Percentiles rank a stretch among this genome's conserved stretches.
Conservation (phyloP, 2,888 invertebrate species). For the Hypena proboscidalis region DNA sequence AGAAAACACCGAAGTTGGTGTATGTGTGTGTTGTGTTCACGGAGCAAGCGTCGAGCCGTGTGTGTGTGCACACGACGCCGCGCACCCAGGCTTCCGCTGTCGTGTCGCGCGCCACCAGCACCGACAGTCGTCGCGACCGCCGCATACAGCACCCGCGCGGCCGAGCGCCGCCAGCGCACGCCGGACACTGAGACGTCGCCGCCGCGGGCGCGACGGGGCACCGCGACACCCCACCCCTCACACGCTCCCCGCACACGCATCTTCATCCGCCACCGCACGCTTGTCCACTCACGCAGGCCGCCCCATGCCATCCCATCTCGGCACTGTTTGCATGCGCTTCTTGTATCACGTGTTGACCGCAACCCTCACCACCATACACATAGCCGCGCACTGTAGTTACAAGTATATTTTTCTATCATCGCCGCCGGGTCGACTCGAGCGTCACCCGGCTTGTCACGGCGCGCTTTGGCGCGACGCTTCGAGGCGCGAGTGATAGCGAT, state of each 20-base stretch:
- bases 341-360: background rate
- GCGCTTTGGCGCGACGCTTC: slow-evolving; percentile 42
- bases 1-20: slow-evolving; percentile 39
- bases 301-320: slow-evolving; percentile 1
- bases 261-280: slow-evolving; percentile 1
- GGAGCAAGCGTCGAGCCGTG: slow-evolving; percentile 52
- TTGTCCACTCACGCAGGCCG: slow-evolving; percentile 7
- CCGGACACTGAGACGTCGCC: slow-evolving; percentile 24
- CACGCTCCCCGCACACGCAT: slow-evolving; percentile 17
- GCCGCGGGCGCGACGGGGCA: slow-evolving; percentile 39
- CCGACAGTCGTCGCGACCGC: slow-evolving; percentile 31
- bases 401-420: slow-evolving; percentile 55
- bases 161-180: slow-evolving; percentile 19
- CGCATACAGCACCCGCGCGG: slow-evolving; percentile 36
- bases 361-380: slow-evolving; percentile 19
- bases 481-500: slow-evolving; percentile 69
- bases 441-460: slow-evolving; percentile 29
- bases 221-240: slow-evolving; percentile 17
- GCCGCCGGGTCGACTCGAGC: slow-evolving; percentile 32
- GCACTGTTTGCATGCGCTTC: slow-evolving; percentile 28
- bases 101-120: slow-evolving; percentile 49
- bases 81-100: slow-evolving; percentile 54
- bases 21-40: slow-evolving; percentile 56
- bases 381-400: slow-evolving; percentile 37
- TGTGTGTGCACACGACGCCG: slow-evolving; percentile 43